Evolutionary conservation across 2,113 vertebrate species (phyloP), one percentile per base, ranked within the genome.

Genomic region (Hyla sarda): DNA sequence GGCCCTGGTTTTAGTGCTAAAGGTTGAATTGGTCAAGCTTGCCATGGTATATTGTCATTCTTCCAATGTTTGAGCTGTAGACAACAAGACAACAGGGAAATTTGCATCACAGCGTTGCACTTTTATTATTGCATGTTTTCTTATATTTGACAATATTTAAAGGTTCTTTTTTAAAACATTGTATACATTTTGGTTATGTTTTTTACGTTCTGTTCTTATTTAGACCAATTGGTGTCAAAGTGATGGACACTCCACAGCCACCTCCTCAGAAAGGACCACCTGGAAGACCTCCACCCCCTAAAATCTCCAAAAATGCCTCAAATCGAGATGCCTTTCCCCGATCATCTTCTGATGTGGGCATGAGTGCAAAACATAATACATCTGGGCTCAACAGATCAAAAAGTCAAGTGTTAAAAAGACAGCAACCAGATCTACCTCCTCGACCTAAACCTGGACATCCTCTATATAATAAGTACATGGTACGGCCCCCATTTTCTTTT

Each of bases 381-480:
- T 89, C 90, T 87, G 92, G 90, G 88, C 90, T 95, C 90, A 95
- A 93, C 88, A 96, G 94, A 90, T 21, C 89, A 88, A 95, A 93
- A 88, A 93, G 92, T 86, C 92, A 93, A 71, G 91, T 90, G 76
- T 85, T 93, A 88, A 92, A 90, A 32, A 96, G 84, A 90, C 95
- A 93, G 89, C 93, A 94, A 85, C 96, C 94, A 10, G 91, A 94
- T 41, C 95, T 98, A 85, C 98, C 98, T 85, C 97, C 97, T 32
- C 96, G 98, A 85, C 98, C 98, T 88, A 95, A 93, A 82, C 97
- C 96, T 0, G 98, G 98, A 87, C 98, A 99, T 88, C 93, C 91
- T 82, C 97, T 99, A 82, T 99, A 99, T 93, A 98, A 93, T 90
- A 97, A 96, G 88, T 99, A 99, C 89, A 95, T 92, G 80, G 98